Evolutionary conservation across 2,797 vertebrate genomes (phyloP), one percentile per base, ranked within the genome.

Genomic region (Catharus ustulatus): DNA sequence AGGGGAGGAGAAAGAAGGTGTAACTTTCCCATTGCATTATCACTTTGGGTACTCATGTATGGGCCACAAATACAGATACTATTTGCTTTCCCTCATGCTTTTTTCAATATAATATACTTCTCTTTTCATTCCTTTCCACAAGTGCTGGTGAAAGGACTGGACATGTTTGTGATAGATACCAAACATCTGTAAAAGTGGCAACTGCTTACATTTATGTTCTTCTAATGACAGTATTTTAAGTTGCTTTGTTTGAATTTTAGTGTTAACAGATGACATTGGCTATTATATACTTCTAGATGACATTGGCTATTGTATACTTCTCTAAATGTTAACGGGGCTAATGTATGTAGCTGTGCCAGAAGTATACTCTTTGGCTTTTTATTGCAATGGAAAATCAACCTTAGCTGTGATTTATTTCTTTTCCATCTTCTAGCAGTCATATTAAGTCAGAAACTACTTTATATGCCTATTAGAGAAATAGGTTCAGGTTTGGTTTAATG

Each of bases 191-290:
- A 51, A 34, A 85, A 92, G 13, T 4, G 0, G 77, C 15, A 80
- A 58, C 22, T 74, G 29, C 30, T 83, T 93, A 62, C 26, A 42
- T 92, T 85, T 92, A 21, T 86, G 18, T 84, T 93, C 32, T 94
- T 92, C 13, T 86, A n/a, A 71, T 57, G 58, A 29, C 19, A 64
- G 13, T 61, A 48, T 82, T 85, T 85, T 78, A 81, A 80, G 40
- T 34, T 78, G 18, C 78, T 93, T 82, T 91, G 79, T 92, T 94
- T 94, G 43, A 84, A 38, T 95, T 89, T 73, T 34, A 78, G 11
- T 88, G 72, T 82, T 78, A 91, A 64, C 49, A 79, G 68, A 81
- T 82, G 43, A 94, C 55, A 40, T 34, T 79, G 52, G n/a, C 51
- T 84, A n/a, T 83, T 94, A 74, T 17, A 52, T 42, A 61, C 55